Evolutionary conservation across 1,140 invertebrate species (phyloP).

Genomic region (Pectinophora gossypiella): DNA sequence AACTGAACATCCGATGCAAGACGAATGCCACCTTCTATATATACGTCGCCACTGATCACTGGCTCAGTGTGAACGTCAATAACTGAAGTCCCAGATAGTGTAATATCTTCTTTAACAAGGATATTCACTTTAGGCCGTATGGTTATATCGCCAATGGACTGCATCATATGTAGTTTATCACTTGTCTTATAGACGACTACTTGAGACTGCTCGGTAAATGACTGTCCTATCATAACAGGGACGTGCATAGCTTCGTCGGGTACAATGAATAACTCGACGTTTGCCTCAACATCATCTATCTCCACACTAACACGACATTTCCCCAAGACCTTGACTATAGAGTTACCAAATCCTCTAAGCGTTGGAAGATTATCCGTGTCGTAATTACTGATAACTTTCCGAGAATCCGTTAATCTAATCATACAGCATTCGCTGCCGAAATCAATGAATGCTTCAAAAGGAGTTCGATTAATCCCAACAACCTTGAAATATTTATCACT

Average conservation of each 20-base stretch:
- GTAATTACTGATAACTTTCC: not conserved
- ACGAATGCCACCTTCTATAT: conserved; percentile 2
- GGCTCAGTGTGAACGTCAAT: conserved; percentile 4
- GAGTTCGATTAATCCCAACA: not conserved
- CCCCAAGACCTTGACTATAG: conserved; percentile 8
- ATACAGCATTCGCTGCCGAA: conserved; percentile 12
- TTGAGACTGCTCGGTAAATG: conserved; percentile 17
- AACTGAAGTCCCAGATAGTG: not conserved
- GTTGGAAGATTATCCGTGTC: conserved; percentile 3
- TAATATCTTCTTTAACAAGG: not conserved
- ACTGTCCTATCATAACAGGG: conserved; percentile 20
- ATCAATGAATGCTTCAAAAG: conserved; percentile 8
- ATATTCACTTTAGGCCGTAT: not conserved
- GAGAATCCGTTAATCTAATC: conserved; percentile 10
- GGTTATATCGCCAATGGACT: not conserved
- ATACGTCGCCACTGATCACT: not conserved
- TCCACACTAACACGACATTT: conserved; percentile 9
- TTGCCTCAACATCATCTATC: conserved; percentile 12
- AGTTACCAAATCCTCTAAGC: conserved; percentile 11
- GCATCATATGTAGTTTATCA: conserved; percentile 1
- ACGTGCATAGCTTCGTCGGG: conserved; percentile 15
- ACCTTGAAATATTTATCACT: conserved; percentile 11
- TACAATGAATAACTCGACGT: conserved; percentile 12
- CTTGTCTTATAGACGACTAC: conserved; percentile 5
- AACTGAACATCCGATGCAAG: not conserved